phyloP scores from a whole-genome alignment of 2,113 vertebrate species.

The Indri indri region DNA sequence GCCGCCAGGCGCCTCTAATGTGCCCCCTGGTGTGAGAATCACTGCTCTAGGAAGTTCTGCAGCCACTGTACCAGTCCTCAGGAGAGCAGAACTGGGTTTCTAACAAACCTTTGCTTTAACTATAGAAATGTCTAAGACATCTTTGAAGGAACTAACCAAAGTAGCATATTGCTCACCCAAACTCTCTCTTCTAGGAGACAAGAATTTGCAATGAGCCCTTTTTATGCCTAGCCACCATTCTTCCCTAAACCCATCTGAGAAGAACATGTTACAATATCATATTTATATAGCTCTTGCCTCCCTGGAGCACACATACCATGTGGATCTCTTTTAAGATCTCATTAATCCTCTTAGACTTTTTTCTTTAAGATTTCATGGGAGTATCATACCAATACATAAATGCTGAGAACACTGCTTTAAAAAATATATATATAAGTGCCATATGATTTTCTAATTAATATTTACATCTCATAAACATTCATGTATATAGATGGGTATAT shows the following conservation, averaged over 20 bases:
- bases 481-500: too few relatives aligned
- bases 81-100: neutral
- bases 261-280: neutral
- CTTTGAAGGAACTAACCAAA: neutral
- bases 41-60: neutral
- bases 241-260: neutral
- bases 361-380: slow-evolving; percentile 54
- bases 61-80: too few relatives aligned
- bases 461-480: neutral
- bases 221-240: neutral
- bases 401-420: slow-evolving; percentile 29
- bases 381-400: slow-evolving; percentile 11
- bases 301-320: neutral
- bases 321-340: slow-evolving; percentile 51
- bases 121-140: neutral
- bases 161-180: neutral
- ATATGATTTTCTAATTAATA: slow-evolving; percentile 50
- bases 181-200: neutral
- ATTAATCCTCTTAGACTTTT: slow-evolving; percentile 51
- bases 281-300: slow-evolving; percentile 11
- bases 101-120: neutral
- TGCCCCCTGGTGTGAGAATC: neutral
- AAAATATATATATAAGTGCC: neutral
- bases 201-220: neutral
- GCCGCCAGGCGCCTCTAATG: neutral